These are phyloP conservation scores for Capreolus pygargus DNA, from an alignment of 2,113 vertebrate species.

Conservation along the genomic window DNA sequence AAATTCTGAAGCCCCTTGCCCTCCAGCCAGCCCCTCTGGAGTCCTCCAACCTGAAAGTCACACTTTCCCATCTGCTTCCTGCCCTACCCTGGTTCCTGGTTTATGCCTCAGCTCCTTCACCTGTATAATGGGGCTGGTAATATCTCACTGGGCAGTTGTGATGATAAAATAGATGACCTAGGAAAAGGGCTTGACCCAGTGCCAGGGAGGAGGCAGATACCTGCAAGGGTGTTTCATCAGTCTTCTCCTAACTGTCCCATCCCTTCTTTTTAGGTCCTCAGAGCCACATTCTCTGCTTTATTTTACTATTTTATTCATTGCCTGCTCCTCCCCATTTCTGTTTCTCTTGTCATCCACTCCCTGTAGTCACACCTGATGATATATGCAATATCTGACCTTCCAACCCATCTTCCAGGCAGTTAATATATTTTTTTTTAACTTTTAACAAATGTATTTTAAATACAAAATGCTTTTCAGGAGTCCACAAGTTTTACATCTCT, in stretches of 20 bases:
- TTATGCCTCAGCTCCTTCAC: not conserved
- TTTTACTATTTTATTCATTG: accelerated
- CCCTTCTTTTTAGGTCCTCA: too few relatives aligned
- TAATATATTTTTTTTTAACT: slow-evolving; percentile 1
- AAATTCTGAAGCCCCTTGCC: not conserved
- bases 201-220: not conserved
- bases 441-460: slow-evolving; percentile 73
- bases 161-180: not conserved
- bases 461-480: slow-evolving; percentile 65
- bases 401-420: not conserved
- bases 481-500: slow-evolving; percentile 64
- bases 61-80: not conserved
- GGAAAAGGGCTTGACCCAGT: not conserved
- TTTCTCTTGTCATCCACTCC: not conserved
- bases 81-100: not conserved
- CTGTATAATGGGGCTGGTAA: not conserved
- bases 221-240: not conserved
- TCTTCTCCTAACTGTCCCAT: not conserved
- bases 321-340: too few relatives aligned
- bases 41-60: not conserved
- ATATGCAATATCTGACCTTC: accelerated
- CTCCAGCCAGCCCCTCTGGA: not conserved
- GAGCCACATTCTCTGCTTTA: not conserved
- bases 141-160: not conserved
- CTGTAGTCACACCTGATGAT: accelerated